Conservation (phyloP, 2,888 invertebrate genomes). For the Nephrotoma flavescens region DNA sequence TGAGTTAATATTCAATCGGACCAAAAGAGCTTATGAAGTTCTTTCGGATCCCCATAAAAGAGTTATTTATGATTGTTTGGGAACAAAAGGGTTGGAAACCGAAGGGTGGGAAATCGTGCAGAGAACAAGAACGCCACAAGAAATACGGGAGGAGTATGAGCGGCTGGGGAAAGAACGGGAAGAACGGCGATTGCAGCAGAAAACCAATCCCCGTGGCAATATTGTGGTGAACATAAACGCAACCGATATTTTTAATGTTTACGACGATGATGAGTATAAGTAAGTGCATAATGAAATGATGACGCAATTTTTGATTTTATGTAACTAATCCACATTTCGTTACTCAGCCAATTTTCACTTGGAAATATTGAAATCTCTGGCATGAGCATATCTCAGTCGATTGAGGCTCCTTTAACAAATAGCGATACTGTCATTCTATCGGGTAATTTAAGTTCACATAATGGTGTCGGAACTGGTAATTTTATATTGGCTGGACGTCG, state of each 20-base stretch:
- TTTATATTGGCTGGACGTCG: constrained; percentile 24
- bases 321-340: background rate
- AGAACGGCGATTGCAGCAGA: constrained; percentile 71
- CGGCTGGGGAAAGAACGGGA: constrained; percentile 70
- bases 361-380: constrained; percentile 82
- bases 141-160: constrained; percentile 95
- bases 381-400: constrained; percentile 83
- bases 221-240: constrained; percentile 82
- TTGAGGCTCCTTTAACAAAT: constrained; percentile 80
- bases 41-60: constrained; percentile 84
- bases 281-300: constrained; percentile 18
- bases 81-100: constrained; percentile 81
- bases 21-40: constrained; percentile 90
- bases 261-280: constrained; percentile 56
- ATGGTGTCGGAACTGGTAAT: constrained; percentile 55
- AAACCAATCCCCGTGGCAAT: constrained; percentile 83
- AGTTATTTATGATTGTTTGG: constrained; percentile 83
- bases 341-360: constrained; percentile 35
- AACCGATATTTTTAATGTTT: constrained; percentile 78
- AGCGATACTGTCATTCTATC: constrained; percentile 73
- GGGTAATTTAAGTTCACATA: constrained; percentile 69
- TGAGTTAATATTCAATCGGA: constrained; percentile 80
- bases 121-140: constrained; percentile 80
- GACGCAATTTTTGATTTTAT: background rate
- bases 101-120: constrained; percentile 94